phyloP scores from a whole-genome alignment of 2,888 invertebrate genomes.

The Perizoma flavofasciatum region DNA sequence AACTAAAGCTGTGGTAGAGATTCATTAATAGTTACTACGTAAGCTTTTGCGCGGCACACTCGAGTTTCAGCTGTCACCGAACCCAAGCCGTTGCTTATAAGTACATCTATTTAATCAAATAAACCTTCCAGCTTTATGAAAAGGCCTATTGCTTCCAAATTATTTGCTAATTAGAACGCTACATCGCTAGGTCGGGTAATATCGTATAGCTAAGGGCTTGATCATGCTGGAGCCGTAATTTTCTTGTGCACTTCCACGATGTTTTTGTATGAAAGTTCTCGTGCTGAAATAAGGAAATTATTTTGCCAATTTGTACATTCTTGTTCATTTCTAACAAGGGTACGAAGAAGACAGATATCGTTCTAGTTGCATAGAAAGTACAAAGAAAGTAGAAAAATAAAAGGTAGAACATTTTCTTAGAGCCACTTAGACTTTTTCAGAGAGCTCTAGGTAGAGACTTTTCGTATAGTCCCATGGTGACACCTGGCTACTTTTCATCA shows the following conservation, averaged over 20 bases:
- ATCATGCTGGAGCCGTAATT: neutral
- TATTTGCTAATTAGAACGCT: slow-evolving; percentile 53
- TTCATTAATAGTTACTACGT: slow-evolving; percentile 1
- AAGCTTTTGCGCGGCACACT: slow-evolving; percentile 13
- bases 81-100: slow-evolving; percentile 45
- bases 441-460: too few relatives aligned
- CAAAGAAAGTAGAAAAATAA: too few relatives aligned
- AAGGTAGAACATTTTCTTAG: too few relatives aligned
- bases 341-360: neutral
- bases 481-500: too few relatives aligned
- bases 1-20: slow-evolving; percentile 14
- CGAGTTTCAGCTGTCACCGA: slow-evolving; percentile 30
- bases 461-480: too few relatives aligned
- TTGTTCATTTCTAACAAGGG: neutral
- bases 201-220: slow-evolving; percentile 11
- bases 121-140: slow-evolving; percentile 29
- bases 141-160: slow-evolving; percentile 48
- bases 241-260: too few relatives aligned
- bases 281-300: too few relatives aligned
- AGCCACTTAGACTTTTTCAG: too few relatives aligned
- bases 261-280: too few relatives aligned
- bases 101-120: slow-evolving; percentile 55
- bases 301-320: neutral
- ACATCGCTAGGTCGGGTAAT: slow-evolving; percentile 32
- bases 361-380: neutral